phyloP scores from a whole-genome alignment of 2,797 vertebrate species.

The Picus viridis region DNA sequence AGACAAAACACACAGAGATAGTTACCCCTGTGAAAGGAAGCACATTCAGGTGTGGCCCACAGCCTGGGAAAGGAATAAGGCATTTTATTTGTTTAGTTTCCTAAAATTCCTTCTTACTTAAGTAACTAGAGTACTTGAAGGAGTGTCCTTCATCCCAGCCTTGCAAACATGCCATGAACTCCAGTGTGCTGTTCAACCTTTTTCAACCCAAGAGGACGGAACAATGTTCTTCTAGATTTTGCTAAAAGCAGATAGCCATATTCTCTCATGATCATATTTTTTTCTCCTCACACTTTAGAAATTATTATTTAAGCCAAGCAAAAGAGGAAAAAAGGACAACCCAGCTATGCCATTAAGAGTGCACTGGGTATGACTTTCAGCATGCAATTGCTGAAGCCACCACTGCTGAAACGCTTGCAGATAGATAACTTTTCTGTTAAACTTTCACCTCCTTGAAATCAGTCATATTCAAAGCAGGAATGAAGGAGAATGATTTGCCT shows the following conservation, averaged over 20 bases:
- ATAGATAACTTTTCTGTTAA: conserved; percentile 21
- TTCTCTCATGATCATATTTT: neutral
- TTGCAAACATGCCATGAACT: neutral
- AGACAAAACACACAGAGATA: conserved; percentile 18
- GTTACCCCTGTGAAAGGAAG: conserved; percentile 16
- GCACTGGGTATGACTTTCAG: neutral
- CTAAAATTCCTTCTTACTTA: neutral
- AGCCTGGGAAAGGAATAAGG: neutral
- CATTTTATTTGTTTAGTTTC: neutral
- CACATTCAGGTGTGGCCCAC: neutral
- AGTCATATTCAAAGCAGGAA: neutral
- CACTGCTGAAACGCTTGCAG: neutral
- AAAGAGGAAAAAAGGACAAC: neutral
- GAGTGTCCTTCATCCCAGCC: neutral
- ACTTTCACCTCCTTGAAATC: conserved; percentile 52
- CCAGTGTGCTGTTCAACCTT: neutral
- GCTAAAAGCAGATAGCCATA: neutral
- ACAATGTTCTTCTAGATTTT: neutral
- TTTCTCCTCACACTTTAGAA: neutral
- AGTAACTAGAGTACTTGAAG: neutral
- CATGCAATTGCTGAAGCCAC: neutral
- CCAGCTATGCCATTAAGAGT: neutral
- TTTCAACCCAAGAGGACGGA: neutral
- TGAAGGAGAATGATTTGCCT: conserved; percentile 57
- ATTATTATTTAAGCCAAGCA: neutral